Evolutionary conservation across 2,888 invertebrate genomes (phyloP).

Genomic region (Apoda limacodes): DNA sequence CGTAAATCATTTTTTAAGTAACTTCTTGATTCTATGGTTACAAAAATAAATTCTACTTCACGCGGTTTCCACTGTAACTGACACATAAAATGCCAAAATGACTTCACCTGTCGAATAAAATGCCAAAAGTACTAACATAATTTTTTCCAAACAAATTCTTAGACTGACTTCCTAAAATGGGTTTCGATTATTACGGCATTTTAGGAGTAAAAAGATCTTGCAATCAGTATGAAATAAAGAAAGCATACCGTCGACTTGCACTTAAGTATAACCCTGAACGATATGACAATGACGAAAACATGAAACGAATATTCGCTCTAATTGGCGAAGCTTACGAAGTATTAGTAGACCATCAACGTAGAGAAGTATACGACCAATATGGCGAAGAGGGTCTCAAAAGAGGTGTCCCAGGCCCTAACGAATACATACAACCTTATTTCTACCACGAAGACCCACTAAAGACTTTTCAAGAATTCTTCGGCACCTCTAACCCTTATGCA

Average conservation of each 20-base stretch:
- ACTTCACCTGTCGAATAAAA: too few relatives aligned
- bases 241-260: slow-evolving; percentile 72
- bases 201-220: slow-evolving; percentile 76
- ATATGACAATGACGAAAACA: slow-evolving; percentile 50
- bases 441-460: slow-evolving; percentile 84
- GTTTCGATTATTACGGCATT: slow-evolving; percentile 83
- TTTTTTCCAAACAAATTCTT: too few relatives aligned
- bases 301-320: slow-evolving; percentile 67
- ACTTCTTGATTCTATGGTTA: too few relatives aligned
- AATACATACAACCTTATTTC: slow-evolving; percentile 77
- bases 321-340: slow-evolving; percentile 86
- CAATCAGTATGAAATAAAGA: slow-evolving; percentile 76
- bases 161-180: too few relatives aligned
- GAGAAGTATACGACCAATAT: slow-evolving; percentile 89
- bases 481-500: slow-evolving; percentile 84
- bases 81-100: too few relatives aligned
- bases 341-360: slow-evolving; percentile 72
- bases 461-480: slow-evolving; percentile 86
- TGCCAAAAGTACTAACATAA: too few relatives aligned
- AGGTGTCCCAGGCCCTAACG: slow-evolving; percentile 77
- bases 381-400: slow-evolving; percentile 89
- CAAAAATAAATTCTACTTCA: too few relatives aligned
- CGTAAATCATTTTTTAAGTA: too few relatives aligned
- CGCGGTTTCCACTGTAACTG: too few relatives aligned
- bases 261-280: slow-evolving; percentile 73